Evolutionary conservation across 2,888 invertebrate genomes (phyloP).

Genomic region (Biston stratarius): DNA sequence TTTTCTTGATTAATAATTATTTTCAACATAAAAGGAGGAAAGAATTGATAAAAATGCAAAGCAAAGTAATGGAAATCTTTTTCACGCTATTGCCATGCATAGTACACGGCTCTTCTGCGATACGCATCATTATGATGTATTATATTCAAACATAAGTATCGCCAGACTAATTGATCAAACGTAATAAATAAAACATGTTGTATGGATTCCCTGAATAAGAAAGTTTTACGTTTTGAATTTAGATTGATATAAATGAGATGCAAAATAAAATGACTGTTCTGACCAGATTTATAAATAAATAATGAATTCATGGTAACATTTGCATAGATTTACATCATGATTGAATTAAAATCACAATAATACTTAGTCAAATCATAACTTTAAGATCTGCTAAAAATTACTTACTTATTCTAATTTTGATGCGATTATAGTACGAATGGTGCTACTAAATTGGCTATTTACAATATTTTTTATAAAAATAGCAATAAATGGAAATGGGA

Average conservation of each 20-base stretch:
- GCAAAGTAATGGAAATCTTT: slow-evolving; percentile 2
- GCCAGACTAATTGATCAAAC: slow-evolving; percentile 35
- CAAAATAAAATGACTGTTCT: slow-evolving; percentile 31
- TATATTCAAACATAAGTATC: slow-evolving; percentile 30
- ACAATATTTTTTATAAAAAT: too few species aligned
- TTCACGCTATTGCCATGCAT: slow-evolving; percentile 16
- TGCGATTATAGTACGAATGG: too few species aligned
- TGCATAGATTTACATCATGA: slow-evolving; percentile 17
- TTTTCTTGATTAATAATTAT: not conserved
- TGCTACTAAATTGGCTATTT: too few species aligned
- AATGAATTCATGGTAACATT: slow-evolving; percentile 18
- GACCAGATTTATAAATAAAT: slow-evolving; percentile 19
- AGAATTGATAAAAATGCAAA: slow-evolving; percentile 1
- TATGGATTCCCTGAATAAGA: slow-evolving; percentile 29
- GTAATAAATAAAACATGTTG: slow-evolving; percentile 33
- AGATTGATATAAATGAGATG: slow-evolving; percentile 36
- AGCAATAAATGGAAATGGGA: too few species aligned
- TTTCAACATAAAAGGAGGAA: not conserved
- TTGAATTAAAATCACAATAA: slow-evolving; percentile 20
- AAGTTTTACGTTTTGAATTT: slow-evolving; percentile 36
- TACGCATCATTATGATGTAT: slow-evolving; percentile 26
- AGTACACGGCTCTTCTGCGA: slow-evolving; percentile 14
- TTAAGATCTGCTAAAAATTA: not conserved
- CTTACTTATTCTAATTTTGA: too few species aligned
- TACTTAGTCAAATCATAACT: not conserved